Conservation (phyloP, 2,888 invertebrate species). For the Euplagia quadripunctaria region DNA sequence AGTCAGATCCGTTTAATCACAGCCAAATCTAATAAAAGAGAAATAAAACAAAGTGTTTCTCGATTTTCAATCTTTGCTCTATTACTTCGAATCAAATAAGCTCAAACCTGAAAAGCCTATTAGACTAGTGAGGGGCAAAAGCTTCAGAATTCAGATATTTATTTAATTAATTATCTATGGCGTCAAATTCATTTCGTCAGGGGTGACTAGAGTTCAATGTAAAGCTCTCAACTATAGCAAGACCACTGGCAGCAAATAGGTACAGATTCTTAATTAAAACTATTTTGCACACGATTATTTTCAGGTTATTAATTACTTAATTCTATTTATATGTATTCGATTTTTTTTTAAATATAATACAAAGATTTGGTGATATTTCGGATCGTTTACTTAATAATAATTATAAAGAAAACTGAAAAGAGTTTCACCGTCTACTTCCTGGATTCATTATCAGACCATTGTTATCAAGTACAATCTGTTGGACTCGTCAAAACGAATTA, state of each 20-base stretch:
- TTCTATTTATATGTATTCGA: neutral
- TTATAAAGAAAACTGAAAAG: no score
- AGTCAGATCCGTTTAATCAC: neutral
- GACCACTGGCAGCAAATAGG: neutral
- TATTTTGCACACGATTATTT: neutral
- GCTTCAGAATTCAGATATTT: constrained; percentile 15
- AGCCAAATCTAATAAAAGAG: neutral
- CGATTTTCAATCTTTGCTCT: constrained; percentile 5
- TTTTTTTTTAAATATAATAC: neutral
- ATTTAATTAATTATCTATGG: neutral
- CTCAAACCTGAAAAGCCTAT: constrained; percentile 2
- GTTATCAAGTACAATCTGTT: no score
- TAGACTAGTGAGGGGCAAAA: constrained; percentile 5
- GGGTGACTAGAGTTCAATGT: constrained; percentile 1
- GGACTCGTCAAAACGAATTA: no score
- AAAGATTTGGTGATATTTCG: neutral
- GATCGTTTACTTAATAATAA: neutral
- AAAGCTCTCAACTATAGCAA: neutral
- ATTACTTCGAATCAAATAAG: constrained; percentile 9
- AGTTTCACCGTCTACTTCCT: no score
- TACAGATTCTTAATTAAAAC: neutral
- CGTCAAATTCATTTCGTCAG: neutral
- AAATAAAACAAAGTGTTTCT: neutral
- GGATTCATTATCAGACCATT: no score
- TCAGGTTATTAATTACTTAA: neutral